Conservation (phyloP, 2,888 invertebrate genomes). For the Apodemia mormo region DNA sequence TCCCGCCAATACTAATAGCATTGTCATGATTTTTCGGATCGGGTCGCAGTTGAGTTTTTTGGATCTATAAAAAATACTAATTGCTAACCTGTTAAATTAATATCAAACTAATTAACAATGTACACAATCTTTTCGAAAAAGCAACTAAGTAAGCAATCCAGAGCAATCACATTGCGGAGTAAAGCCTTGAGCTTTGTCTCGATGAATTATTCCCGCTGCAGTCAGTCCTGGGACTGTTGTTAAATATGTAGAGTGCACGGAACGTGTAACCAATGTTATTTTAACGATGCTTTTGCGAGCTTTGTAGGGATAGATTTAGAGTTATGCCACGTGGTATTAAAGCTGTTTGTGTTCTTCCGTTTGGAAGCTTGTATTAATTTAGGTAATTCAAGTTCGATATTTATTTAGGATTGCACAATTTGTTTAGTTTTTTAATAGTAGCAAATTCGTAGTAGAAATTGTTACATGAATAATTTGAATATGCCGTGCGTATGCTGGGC, state of each 20-base stretch:
- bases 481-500: too few relatives aligned
- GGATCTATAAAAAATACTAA: too few relatives aligned
- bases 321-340: conserved; percentile 6
- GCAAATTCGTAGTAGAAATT: too few relatives aligned
- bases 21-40: too few relatives aligned
- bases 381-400: not conserved
- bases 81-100: not conserved
- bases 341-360: not conserved
- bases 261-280: conserved; percentile 24
- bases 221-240: conserved; percentile 20
- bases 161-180: not conserved
- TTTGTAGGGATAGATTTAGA: conserved; percentile 10
- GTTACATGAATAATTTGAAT: too few relatives aligned
- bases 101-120: not conserved
- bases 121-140: not conserved
- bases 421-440: not conserved
- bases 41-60: too few relatives aligned
- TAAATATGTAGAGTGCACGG: conserved; percentile 24
- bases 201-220: conserved; percentile 25
- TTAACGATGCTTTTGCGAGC: conserved; percentile 17
- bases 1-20: too few relatives aligned
- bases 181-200: conserved; percentile 19
- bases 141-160: not conserved
- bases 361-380: not conserved
- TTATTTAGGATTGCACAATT: not conserved